These are phyloP conservation scores for Boloria selene DNA, from an alignment of 2,888 invertebrate species.

Conservation along the genomic window DNA sequence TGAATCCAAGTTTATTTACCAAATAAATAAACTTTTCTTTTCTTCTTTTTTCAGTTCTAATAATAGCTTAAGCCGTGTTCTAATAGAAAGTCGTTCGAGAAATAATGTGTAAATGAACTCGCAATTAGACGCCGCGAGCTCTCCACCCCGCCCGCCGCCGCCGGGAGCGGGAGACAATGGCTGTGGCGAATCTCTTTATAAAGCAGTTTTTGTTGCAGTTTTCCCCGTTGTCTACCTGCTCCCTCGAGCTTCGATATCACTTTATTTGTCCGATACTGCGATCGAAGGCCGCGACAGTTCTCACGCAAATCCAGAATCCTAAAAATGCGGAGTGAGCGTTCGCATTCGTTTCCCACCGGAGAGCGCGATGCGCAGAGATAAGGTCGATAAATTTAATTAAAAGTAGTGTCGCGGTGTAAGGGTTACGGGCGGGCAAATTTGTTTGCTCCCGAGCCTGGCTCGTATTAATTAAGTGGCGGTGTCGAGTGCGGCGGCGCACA, in stretches of 20 bases:
- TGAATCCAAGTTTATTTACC: no score
- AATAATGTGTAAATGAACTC: slow-evolving; percentile 20
- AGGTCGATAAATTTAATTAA: slow-evolving; percentile 79
- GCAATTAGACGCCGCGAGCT: slow-evolving; percentile 24
- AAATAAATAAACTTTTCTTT: no score
- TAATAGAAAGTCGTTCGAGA: slow-evolving; percentile 1
- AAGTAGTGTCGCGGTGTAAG: slow-evolving; percentile 54
- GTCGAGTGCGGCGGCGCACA: slow-evolving; percentile 45
- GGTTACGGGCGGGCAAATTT: slow-evolving; percentile 59
- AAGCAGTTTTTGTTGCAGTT: slow-evolving; percentile 53
- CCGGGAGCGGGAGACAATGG: slow-evolving; percentile 33
- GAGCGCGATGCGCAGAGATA: slow-evolving; percentile 59
- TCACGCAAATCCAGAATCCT: slow-evolving; percentile 64
- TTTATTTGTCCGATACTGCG: slow-evolving; percentile 46
- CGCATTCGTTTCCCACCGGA: slow-evolving; percentile 69
- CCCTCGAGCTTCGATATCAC: slow-evolving; percentile 44
- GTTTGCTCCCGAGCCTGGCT: slow-evolving; percentile 57
- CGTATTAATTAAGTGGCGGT: slow-evolving; percentile 68
- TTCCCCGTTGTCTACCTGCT: slow-evolving; percentile 56
- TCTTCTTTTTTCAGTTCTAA: neutral
- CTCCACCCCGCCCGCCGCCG: neutral
- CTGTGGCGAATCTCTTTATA: slow-evolving; percentile 46
- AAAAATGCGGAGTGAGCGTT: slow-evolving; percentile 61
- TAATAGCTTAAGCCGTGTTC: neutral
- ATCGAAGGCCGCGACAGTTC: slow-evolving; percentile 48